phyloP scores from a whole-genome alignment of 2,797 vertebrate species.

The Galagoides demidoff region DNA sequence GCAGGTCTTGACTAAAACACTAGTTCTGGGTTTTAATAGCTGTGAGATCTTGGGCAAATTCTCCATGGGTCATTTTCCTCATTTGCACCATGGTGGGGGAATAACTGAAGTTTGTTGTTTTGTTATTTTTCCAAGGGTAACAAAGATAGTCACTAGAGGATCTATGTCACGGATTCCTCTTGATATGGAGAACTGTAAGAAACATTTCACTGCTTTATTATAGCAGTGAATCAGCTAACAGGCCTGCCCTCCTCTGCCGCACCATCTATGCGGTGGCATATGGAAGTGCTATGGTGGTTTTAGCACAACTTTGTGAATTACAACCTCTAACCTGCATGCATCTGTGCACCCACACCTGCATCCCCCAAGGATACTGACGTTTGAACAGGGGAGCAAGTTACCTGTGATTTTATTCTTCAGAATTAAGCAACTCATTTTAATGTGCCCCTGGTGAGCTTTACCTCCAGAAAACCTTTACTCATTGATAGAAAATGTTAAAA shows the following conservation, averaged over 20 bases:
- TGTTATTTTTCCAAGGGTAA: constrained; percentile 35
- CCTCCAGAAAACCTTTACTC: background rate
- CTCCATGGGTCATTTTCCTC: background rate
- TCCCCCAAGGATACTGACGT: background rate
- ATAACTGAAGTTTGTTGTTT: constrained; percentile 35
- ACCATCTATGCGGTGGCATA: background rate
- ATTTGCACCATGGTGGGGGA: background rate
- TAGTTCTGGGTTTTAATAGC: background rate
- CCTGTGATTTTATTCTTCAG: background rate
- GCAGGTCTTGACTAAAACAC: background rate
- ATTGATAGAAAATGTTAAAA: background rate
- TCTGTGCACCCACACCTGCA: background rate
- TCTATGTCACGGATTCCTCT: background rate
- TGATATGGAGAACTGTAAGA: background rate
- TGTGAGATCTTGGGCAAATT: background rate
- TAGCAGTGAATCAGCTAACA: background rate
- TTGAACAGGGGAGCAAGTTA: background rate
- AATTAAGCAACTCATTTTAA: constrained; percentile 33
- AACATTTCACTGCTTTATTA: background rate
- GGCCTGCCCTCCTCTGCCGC: background rate
- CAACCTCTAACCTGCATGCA: background rate
- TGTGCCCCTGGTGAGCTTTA: background rate
- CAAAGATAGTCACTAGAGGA: constrained; percentile 19
- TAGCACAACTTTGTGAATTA: background rate
- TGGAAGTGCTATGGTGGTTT: background rate